Percentiles rank a stretch among this genome's conserved stretches.
These are phyloP conservation scores for Perodicticus potto DNA, from an alignment of 2,797 vertebrate species.

Conservation along the genomic window DNA sequence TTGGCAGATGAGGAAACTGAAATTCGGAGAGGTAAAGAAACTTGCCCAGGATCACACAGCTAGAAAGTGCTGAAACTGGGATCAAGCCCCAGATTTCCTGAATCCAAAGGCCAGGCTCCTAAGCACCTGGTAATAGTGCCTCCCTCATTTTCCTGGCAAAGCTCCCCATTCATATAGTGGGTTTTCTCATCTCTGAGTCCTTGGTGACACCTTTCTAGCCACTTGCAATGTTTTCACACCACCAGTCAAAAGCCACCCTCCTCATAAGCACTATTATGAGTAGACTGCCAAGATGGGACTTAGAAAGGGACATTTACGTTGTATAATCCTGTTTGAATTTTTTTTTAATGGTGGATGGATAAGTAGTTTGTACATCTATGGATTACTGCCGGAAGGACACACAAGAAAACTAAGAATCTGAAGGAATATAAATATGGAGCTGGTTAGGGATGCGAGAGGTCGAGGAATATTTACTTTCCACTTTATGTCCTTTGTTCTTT, in stretches of 20 bases:
- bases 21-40: conserved; percentile 26
- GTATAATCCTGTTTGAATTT: neutral
- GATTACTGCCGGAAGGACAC: neutral
- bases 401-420: neutral
- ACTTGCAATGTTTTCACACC: neutral
- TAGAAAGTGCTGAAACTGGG: neutral
- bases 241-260: neutral
- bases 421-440: neutral
- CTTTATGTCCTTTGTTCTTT: neutral
- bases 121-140: no score
- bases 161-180: neutral
- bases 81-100: neutral
- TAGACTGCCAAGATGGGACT: neutral
- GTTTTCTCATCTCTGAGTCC: neutral
- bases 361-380: neutral
- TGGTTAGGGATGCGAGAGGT: neutral
- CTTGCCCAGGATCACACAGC: neutral
- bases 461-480: neutral
- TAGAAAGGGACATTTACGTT: neutral
- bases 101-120: neutral
- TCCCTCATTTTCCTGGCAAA: neutral
- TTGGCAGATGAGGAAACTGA: neutral
- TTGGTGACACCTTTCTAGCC: neutral
- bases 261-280: neutral
- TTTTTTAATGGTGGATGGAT: neutral